Conservation (phyloP, 2,797 vertebrate species). For the Margarornis squamiger region DNA sequence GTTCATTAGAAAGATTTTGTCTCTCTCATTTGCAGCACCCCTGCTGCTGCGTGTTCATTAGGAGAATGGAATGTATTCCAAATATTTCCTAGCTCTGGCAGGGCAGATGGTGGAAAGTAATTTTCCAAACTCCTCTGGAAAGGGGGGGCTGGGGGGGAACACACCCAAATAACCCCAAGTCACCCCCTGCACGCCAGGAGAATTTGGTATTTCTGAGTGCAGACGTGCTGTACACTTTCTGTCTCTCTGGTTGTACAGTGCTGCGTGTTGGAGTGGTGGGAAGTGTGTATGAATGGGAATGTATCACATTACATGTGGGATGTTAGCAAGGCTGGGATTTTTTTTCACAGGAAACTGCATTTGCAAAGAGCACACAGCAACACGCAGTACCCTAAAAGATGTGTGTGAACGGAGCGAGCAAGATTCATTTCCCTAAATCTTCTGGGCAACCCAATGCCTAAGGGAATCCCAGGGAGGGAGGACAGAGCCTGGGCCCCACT, state of each 20-base stretch:
- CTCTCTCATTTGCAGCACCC: slow-evolving; percentile 67
- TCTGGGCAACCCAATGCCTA: neutral
- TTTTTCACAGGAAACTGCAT: slow-evolving; percentile 55
- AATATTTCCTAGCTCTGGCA: slow-evolving; percentile 61
- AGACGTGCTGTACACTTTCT: neutral
- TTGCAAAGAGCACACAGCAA: slow-evolving; percentile 48
- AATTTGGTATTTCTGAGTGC: neutral
- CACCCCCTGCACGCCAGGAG: neutral
- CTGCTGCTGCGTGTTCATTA: slow-evolving; percentile 68
- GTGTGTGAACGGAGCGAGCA: neutral
- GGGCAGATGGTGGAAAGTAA: slow-evolving; percentile 70
- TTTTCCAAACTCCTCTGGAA: slow-evolving; percentile 63
- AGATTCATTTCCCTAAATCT: slow-evolving; percentile 11
- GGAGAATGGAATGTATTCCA: slow-evolving; percentile 71
- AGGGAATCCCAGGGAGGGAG: slow-evolving; percentile 2
- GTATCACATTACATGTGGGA: slow-evolving; percentile 52
- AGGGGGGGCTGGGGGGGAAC: rapidly evolving
- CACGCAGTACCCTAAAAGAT: slow-evolving; percentile 11
- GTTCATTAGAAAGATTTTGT: slow-evolving; percentile 73
- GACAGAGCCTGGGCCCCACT: neutral
- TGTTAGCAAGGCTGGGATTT: slow-evolving; percentile 51
- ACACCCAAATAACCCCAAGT: slow-evolving; percentile 23
- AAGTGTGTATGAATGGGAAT: slow-evolving; percentile 57
- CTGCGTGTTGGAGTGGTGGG: slow-evolving; percentile 16
- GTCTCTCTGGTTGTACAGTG: slow-evolving; percentile 29